Evolutionary conservation across 1,140 invertebrate genomes (phyloP).

Genomic region (Nylanderia fulva): DNA sequence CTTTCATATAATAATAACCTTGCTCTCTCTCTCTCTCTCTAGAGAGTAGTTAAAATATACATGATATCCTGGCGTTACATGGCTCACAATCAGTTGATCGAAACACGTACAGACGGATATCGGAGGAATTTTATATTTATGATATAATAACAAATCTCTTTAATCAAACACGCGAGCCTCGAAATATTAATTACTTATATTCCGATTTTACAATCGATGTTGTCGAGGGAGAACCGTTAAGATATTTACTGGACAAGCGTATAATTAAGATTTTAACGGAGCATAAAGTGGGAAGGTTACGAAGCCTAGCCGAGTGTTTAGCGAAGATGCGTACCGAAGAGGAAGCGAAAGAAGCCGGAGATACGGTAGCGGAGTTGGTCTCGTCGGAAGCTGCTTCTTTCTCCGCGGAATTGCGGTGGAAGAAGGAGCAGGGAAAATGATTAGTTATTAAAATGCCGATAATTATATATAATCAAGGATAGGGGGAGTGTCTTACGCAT

Average conservation of each 20-base stretch:
- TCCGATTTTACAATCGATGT: background rate
- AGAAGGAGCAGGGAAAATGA: constrained; percentile 83
- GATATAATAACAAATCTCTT: background rate
- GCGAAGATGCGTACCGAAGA: constrained; percentile 27
- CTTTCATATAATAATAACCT: background rate
- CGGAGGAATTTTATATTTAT: background rate
- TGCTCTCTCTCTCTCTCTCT: no score
- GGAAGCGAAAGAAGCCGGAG: constrained; percentile 71
- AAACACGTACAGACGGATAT: background rate
- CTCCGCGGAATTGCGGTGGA: constrained; percentile 79
- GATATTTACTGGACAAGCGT: constrained; percentile 24
- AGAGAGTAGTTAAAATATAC: background rate
- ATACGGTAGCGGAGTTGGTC: constrained; percentile 83
- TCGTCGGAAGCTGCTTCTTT: constrained; percentile 83
- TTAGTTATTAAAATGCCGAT: constrained; percentile 86
- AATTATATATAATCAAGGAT: constrained; percentile 86
- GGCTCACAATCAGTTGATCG: no score
- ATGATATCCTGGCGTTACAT: no score
- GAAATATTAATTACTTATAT: background rate
- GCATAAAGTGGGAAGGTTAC: constrained; percentile 4
- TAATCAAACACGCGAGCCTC: background rate
- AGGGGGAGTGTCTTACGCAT: constrained; percentile 84
- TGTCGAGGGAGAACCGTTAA: constrained; percentile 17
- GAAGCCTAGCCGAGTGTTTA: constrained; percentile 6
- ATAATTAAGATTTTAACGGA: constrained; percentile 50